Conservation (phyloP, 2,113 vertebrate species). For the Cheilinus undulatus region DNA sequence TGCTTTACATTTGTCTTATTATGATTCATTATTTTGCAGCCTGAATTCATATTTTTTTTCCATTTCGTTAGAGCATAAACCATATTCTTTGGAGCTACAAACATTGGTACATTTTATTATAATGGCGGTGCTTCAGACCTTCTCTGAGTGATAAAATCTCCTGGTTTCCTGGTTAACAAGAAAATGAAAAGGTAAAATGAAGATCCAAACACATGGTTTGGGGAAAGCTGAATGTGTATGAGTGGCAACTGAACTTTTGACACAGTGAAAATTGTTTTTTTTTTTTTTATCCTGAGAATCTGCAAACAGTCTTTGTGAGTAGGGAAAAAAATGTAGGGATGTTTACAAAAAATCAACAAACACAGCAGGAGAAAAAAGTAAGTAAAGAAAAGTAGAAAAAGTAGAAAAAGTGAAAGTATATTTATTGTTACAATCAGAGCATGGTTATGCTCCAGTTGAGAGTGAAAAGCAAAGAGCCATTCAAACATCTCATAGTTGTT, state of each 20-base stretch:
- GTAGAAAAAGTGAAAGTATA: no score
- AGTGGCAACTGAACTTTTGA: background rate
- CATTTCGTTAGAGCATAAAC: background rate
- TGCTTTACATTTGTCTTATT: background rate
- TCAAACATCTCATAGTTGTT: background rate
- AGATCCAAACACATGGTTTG: background rate
- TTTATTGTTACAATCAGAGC: no score
- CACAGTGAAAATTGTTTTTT: background rate
- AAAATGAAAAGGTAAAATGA: no score
- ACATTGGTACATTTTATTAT: background rate
- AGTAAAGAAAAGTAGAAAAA: no score
- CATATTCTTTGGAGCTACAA: background rate
- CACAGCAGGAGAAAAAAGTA: background rate
- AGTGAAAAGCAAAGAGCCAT: background rate
- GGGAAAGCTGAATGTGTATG: background rate
- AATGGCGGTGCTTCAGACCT: no score
- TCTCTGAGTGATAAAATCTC: no score
- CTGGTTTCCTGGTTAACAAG: no score
- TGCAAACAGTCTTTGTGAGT: no score
- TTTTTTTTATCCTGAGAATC: no score
- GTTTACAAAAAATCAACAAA: constrained; percentile 9
- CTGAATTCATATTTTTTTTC: no score
- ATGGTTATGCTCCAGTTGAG: background rate
- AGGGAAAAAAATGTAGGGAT: no score
- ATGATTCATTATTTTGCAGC: background rate